Evolutionary conservation across 2,888 invertebrate genomes (phyloP).

Genomic region (Diarsia dahlii): DNA sequence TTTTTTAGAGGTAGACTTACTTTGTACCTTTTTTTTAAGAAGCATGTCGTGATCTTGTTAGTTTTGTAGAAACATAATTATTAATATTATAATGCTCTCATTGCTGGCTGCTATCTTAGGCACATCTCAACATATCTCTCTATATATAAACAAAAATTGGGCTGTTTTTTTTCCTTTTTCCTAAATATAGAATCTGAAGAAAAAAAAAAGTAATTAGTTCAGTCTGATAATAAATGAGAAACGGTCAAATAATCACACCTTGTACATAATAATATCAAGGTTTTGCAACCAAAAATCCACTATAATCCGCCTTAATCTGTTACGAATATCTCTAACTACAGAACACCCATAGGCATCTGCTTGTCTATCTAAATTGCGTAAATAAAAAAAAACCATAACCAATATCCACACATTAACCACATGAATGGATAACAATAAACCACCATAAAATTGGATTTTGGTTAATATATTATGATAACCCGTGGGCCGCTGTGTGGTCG

Average conservation of each 20-base stretch:
- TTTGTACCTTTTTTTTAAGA: too few relatives aligned
- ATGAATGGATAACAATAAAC: constrained; percentile 76
- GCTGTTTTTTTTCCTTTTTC: too few relatives aligned
- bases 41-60: too few relatives aligned
- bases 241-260: constrained; percentile 21
- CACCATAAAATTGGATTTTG: constrained; percentile 84
- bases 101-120: too few relatives aligned
- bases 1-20: not conserved
- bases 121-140: too few relatives aligned
- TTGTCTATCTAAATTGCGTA: constrained; percentile 41
- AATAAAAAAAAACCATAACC: constrained; percentile 42
- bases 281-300: constrained; percentile 1
- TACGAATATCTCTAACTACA: too few relatives aligned
- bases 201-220: too few relatives aligned
- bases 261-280: not conserved
- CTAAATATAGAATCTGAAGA: not conserved
- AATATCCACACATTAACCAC: constrained; percentile 62
- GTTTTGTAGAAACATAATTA: too few relatives aligned
- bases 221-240: not conserved
- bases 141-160: too few relatives aligned
- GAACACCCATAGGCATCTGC: constrained; percentile 56
- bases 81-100: too few relatives aligned
- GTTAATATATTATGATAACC: constrained; percentile 75
- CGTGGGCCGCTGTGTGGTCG: constrained; percentile 79
- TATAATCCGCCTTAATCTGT: constrained; percentile 6